A percentile compares a stretch with the other conserved stretches of the same genome.
Conservation (phyloP, 1,140 invertebrate species). For the Leptopilina boulardi region DNA sequence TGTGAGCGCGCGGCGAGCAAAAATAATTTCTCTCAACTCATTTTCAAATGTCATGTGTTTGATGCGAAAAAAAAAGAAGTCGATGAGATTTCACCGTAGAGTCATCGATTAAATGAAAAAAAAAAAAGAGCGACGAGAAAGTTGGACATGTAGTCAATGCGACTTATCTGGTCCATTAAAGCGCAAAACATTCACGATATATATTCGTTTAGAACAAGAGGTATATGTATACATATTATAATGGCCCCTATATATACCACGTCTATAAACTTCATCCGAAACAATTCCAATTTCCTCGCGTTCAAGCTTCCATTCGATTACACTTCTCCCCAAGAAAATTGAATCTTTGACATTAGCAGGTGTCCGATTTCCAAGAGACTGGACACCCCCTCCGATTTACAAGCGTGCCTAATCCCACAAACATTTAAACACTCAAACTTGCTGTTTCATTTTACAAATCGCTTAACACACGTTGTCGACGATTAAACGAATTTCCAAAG, state of each 20-base stretch:
- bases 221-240: too few species aligned
- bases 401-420: constrained; percentile 40
- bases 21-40: background rate
- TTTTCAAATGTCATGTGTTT: background rate
- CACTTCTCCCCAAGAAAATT: constrained; percentile 46
- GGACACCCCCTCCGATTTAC: constrained; percentile 48
- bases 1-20: background rate
- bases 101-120: background rate
- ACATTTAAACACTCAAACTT: constrained; percentile 17
- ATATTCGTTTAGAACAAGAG: background rate
- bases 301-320: constrained; percentile 54
- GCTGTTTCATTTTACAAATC: constrained; percentile 25
- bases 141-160: background rate
- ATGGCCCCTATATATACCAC: background rate
- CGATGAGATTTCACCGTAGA: background rate
- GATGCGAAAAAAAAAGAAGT: background rate
- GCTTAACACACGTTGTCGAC: background rate
- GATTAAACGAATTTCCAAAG: background rate
- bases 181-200: background rate
- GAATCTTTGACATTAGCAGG: constrained; percentile 60
- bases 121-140: background rate
- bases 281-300: constrained; percentile 46
- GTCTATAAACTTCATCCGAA: constrained; percentile 36
- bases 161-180: constrained; percentile 32
- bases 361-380: constrained; percentile 64